These are phyloP conservation scores for Drosophila maculinotata DNA, from an alignment of 2,888 invertebrate species.

Conservation along the genomic window DNA sequence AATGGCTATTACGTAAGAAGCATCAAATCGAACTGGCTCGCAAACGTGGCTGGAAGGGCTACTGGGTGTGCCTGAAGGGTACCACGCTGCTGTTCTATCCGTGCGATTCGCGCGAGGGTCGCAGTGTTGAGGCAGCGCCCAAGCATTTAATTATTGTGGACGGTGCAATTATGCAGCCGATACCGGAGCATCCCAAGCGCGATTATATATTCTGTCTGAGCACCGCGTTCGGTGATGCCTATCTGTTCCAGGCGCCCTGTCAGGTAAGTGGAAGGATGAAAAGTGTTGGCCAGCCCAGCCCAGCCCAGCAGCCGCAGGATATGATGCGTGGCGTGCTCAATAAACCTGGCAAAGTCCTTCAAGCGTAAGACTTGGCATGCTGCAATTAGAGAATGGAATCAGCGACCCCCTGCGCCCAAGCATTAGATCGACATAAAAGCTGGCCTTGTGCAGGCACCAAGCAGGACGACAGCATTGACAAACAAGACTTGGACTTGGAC, in stretches of 20 bases:
- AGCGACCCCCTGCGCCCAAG: constrained; percentile 8
- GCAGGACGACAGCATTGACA: constrained; percentile 40
- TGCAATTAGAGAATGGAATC: constrained; percentile 58
- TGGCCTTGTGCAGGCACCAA: constrained; percentile 62
- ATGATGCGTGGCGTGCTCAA: constrained; percentile 48
- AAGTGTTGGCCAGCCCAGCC: background rate
- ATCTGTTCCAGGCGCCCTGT: constrained; percentile 96
- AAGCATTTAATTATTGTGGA: constrained; percentile 98
- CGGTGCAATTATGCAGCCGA: constrained; percentile 98
- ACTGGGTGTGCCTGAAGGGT: constrained; percentile 99
- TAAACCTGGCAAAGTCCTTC: constrained; percentile 67
- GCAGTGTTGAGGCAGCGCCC: constrained; percentile 96
- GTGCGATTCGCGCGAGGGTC: constrained; percentile 95
- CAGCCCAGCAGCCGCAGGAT: constrained; percentile 11
- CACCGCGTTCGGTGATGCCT: constrained; percentile 99
- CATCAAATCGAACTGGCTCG: constrained; percentile 98
- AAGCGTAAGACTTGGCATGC: constrained; percentile 46
- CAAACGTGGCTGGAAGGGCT: constrained; percentile 98
- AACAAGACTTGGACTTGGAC: constrained; percentile 57
- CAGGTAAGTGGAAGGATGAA: constrained; percentile 86
- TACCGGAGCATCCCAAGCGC: constrained; percentile 99
- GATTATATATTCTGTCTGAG: constrained; percentile 99
- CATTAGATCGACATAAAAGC: constrained; percentile 45
- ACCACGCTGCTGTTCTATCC: constrained; percentile 98
- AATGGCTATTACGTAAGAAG: constrained; percentile 98